Evolutionary conservation across 1,140 invertebrate species (phyloP).

Genomic region (Leptinotarsa texana): DNA sequence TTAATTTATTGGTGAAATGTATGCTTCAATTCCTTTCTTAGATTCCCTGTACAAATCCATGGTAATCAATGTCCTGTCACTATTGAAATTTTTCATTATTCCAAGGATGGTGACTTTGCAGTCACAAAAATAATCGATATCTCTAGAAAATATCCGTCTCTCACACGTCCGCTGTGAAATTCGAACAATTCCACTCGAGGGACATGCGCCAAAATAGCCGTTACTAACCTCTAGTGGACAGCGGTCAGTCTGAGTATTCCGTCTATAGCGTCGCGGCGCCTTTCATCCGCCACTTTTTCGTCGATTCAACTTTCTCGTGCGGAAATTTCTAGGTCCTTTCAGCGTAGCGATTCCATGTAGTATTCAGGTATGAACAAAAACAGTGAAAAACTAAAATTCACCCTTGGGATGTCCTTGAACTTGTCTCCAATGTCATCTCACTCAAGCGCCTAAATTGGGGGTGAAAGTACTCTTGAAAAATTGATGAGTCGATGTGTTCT

Average conservation of each 20-base stretch:
- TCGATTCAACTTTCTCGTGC: neutral
- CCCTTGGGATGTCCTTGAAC: neutral
- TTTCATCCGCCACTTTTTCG: neutral
- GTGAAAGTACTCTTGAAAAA: neutral
- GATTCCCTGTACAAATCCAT: too few relatives aligned
- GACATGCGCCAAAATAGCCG: neutral
- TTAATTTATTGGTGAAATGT: too few relatives aligned
- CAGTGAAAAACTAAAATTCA: neutral
- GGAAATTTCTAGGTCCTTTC: neutral
- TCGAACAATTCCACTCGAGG: neutral
- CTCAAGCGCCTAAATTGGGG: neutral
- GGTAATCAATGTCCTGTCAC: too few relatives aligned
- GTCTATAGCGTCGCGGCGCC: neutral
- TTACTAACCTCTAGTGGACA: slow-evolving; percentile 5
- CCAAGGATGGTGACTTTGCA: slow-evolving; percentile 2
- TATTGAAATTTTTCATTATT: neutral
- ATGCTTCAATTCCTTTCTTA: too few relatives aligned
- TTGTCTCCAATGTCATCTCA: neutral
- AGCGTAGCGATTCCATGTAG: neutral
- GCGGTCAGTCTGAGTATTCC: neutral
- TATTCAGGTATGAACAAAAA: neutral
- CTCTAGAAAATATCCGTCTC: neutral
- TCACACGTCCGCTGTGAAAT: neutral
- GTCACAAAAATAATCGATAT: slow-evolving; percentile 6
- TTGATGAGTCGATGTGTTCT: neutral